These are phyloP conservation scores for Hapalemur alaotrensis DNA, from an alignment of 2,797 vertebrate genomes.

Conservation along the genomic window DNA sequence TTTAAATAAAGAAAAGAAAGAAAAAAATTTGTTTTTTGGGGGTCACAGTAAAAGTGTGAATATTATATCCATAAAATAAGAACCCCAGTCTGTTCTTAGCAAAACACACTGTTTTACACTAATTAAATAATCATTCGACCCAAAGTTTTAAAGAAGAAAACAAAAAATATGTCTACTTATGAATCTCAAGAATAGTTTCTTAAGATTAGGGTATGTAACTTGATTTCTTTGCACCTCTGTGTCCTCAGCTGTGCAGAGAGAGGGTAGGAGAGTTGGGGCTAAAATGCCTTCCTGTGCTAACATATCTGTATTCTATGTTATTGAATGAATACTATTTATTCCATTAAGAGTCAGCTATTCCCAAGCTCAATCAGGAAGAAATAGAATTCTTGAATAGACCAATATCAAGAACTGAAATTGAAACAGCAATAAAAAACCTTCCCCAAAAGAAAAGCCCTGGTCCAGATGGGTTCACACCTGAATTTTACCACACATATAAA, in stretches of 20 bases:
- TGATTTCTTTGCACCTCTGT: not conserved
- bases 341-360: not conserved
- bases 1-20: slow-evolving; percentile 27
- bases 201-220: not conserved
- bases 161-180: not conserved
- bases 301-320: not conserved
- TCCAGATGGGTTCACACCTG: too few species aligned
- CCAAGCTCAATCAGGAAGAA: too few species aligned
- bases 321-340: not conserved
- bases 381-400: too few species aligned
- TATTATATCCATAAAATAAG: not conserved
- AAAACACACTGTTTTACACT: not conserved
- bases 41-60: not conserved
- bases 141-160: slow-evolving; percentile 28
- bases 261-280: not conserved
- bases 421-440: too few species aligned
- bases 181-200: not conserved
- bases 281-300: not conserved
- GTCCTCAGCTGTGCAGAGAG: not conserved
- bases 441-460: too few species aligned
- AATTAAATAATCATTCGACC: not conserved
- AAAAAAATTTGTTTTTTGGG: not conserved
- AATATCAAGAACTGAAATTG: too few species aligned
- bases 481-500: too few species aligned
- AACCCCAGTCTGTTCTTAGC: not conserved